Base-by-base conservation (phyloP, 1,140 invertebrate genomes). In the Chionoecetes opilio region DNA sequence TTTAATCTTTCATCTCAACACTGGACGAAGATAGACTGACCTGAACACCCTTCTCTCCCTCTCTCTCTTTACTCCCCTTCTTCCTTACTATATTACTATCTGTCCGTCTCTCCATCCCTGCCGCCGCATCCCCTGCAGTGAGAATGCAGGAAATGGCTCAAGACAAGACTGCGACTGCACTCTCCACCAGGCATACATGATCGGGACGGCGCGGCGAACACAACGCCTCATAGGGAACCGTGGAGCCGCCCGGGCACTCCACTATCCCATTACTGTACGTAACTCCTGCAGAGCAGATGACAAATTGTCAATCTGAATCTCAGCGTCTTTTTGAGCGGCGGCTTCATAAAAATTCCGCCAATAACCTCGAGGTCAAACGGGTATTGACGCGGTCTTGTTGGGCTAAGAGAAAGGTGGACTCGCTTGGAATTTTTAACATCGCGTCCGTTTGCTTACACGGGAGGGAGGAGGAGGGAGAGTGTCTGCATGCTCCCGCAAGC, bases 251-350 rank as follows among this genome's bases (percentile, higher is more conserved):
- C 63, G 6, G 63, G 21, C 63, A n/a, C 63, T n/a, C 8, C 1
- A 26, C n/a, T 26, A 75, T n/a, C 63, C 63, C 63, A 75, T 75
- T 75, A 75, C 63, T n/a, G n/a, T 17, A n/a, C 21, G n/a, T 26
- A 6, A 3, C 63, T 75, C 63, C 63, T n/a, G n/a, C 63, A 8
- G 63, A 75, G 21, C 21, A n/a, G 5, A n/a, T 75, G 63, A 75
- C 63, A 75, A 75, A 75, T 75, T 75, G n/a, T 75, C 63, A n/a
- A 75, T 75, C 63, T 75, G 63, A 75, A 75, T 75, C 63, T 75
- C 46, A n/a, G 63, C n/a, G 63, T 75, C 63, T 75, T 75, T 75
- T 75, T n/a, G 63, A 75, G 21, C 63, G 63, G 21, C 63, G 63
- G 63, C 63, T 75, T 75, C 63, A 75, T 75, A 75, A 75, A n/a